These are phyloP conservation scores for Eurypyga helias DNA, from an alignment of 2,113 vertebrate genomes.

Conservation along the genomic window DNA sequence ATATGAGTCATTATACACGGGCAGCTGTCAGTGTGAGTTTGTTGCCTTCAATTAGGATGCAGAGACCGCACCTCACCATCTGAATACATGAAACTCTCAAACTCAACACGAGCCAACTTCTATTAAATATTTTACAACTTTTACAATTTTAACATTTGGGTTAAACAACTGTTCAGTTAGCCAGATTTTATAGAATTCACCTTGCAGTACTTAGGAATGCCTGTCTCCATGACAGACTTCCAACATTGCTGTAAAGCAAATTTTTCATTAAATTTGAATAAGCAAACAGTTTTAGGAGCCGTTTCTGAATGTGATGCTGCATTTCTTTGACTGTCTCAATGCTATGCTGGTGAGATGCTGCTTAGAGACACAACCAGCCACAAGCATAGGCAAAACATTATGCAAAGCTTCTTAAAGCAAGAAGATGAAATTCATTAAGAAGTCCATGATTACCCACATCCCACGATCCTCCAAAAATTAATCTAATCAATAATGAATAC, in stretches of 20 bases:
- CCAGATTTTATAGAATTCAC: not conserved
- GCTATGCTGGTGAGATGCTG: not conserved
- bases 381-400: not conserved
- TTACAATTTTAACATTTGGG: not conserved
- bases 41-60: not conserved
- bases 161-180: not conserved
- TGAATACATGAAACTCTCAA: not conserved
- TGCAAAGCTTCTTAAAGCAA: not conserved
- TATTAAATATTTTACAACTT: constrained; percentile 44
- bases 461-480: not conserved
- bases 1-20: constrained; percentile 13
- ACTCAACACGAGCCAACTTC: not conserved
- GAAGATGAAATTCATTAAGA: not conserved
- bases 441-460: accelerated
- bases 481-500: not conserved
- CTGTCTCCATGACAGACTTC: not conserved
- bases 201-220: not conserved
- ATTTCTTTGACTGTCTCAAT: not conserved
- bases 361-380: not conserved
- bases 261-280: not conserved
- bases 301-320: not conserved
- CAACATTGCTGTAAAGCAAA: not conserved
- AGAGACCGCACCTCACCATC: constrained; percentile 1
- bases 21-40: constrained; percentile 37
- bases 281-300: not conserved